Evolutionary conservation across 2,797 vertebrate genomes (phyloP), one percentile per base, ranked within the genome.

Genomic region (Triplophysa bombifrons): DNA sequence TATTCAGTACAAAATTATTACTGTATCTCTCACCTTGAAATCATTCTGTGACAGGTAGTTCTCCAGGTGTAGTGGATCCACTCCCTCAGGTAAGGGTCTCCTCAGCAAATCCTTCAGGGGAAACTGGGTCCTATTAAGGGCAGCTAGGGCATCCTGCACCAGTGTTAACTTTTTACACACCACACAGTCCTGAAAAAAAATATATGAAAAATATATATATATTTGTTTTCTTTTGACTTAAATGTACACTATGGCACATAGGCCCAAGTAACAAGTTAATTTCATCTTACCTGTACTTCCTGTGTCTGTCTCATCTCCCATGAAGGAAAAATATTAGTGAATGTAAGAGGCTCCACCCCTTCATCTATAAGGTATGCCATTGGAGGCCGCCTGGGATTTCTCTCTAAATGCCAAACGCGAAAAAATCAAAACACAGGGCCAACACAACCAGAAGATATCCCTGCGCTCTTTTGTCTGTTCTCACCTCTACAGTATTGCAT

Each of bases 401-500:
- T 89, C 86, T 94, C 94, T 94, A 78, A 27, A 60, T 81, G 1
- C 22, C 46, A 80, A 51, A 71, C 30, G 53, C 14, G 65, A 27
- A 63, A 46, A 48, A 55, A 4, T 5, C 20, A 12, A 67, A 17
- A 72, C 14, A 58, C 58, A 25, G 27, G 1, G 22, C 8, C 2
- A n/a, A 9, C n/a, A 61, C 12, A 3, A 67, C 6, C 10, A 14
- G n/a, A 14, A 16, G 55, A 12, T 58, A 13, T 56, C 3, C 12
- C 11, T 25, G 11, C 9, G 22, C 12, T 27, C 2, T 19, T n/a
- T 65, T n/a, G 1, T 20, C 30, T 0, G 63, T n/a, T 55, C 83
- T 53, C 50, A 94, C 94, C 94, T 93, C 88, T 92, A 90, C 93
- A 93, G 89, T 94, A 94, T 74, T 93, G 91, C 69, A 95, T 90